Base-by-base conservation (phyloP, 2,797 vertebrate genomes). In the Menidia menidia region DNA sequence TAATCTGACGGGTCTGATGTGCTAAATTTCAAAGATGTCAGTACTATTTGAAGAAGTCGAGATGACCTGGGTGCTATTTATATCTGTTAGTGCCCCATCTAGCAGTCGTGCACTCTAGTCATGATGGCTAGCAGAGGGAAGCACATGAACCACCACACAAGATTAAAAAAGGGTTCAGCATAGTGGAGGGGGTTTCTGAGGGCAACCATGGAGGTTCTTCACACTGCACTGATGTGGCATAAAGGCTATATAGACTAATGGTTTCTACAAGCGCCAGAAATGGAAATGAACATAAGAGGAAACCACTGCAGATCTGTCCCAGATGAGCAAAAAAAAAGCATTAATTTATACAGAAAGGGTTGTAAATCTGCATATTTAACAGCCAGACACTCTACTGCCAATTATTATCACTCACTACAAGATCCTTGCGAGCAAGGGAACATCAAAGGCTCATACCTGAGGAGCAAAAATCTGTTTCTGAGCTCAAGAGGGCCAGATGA, bases 21-120 rank as follows among this genome's bases (percentile, higher is more conserved):
- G 15, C 35, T 11, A 51, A 52, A 18, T 64, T 33, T 78, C 63
- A 52, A 44, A 75, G 67, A 50, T 47, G 25, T 18, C 30, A 30
- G 43, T 64, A 33, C 53, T 73, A 71, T 83, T 75, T 82, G 45
- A 77, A 78, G 74, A 64, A 71, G 60, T 62, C 48, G 9, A 65
- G 64, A 58, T 75, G 72, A 75, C 61, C 79, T 77, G 47, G 33
- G 18, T 51, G 25, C 75, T 83, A 79, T 82, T 85, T 87, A 75
- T 88, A 84, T 64, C 63, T 12, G 59, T 67, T 56, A 61, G 80
- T 70, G 64, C 6, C 63, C 72, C 72, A 73, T 79, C 71, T 63
- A 73, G 69, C 65, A 76, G 73, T 65, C 71, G 54, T 43, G 64
- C 73, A 83, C 78, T 89, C 62, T 80, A 77, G 73, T 68, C 53